These are phyloP conservation scores for Platichthys flesus DNA, from an alignment of 2,113 vertebrate species.

Conservation along the genomic window DNA sequence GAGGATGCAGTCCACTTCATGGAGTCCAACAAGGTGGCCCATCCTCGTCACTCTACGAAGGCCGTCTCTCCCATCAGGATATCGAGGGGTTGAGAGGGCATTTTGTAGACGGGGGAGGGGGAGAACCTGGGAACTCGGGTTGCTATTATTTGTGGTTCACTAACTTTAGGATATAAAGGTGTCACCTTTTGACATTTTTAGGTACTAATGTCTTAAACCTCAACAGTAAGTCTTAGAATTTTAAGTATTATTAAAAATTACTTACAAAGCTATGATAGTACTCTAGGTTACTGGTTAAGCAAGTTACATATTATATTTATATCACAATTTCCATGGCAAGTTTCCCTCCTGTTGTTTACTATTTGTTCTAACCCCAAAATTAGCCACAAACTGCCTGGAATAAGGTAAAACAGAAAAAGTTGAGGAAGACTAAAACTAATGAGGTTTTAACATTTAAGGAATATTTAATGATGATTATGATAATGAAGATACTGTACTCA, in stretches of 20 bases:
- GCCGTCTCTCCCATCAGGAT: conserved; percentile 85
- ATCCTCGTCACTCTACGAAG: conserved; percentile 96
- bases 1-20: conserved; percentile 99
- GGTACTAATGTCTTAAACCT: background rate
- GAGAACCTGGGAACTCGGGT: conserved; percentile 51
- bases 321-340: background rate
- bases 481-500: background rate
- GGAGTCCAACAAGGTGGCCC: conserved; percentile 99
- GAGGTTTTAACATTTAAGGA: no score
- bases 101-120: conserved; percentile 70
- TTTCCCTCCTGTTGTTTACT: conserved; percentile 6
- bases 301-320: no score
- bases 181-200: conserved; percentile 23
- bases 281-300: background rate
- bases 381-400: background rate
- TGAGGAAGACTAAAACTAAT: background rate
- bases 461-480: background rate
- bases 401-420: background rate
- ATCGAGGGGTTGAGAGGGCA: conserved; percentile 88
- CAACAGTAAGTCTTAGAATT: background rate
- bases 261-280: conserved; percentile 3
- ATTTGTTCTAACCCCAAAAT: background rate
- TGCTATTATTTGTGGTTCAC: conserved; percentile 34
- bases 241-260: background rate
- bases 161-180: conserved; percentile 24